Evolutionary conservation across 2,888 invertebrate genomes (phyloP).

Genomic region (Ochropleura leucogaster): DNA sequence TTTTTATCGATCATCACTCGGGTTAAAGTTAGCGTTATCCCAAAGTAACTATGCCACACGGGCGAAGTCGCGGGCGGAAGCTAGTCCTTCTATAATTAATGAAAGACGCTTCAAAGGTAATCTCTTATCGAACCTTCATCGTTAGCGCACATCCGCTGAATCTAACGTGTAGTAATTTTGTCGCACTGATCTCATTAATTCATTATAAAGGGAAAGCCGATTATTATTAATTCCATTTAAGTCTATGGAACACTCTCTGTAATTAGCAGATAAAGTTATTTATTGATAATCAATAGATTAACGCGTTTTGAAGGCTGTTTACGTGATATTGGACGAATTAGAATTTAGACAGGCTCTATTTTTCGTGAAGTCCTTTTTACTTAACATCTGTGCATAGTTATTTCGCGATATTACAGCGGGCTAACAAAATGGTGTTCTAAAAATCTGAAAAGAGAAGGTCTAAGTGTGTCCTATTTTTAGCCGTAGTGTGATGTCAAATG

Average conservation of each 20-base stretch:
- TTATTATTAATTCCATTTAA: slow-evolving; percentile 46
- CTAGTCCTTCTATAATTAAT: slow-evolving; percentile 4
- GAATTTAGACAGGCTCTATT: background rate
- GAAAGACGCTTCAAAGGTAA: slow-evolving; percentile 11
- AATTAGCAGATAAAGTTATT: slow-evolving; percentile 40
- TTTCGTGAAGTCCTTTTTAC: background rate
- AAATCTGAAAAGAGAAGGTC: slow-evolving; percentile 57
- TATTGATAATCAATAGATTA: slow-evolving; percentile 28
- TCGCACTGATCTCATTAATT: slow-evolving; percentile 34
- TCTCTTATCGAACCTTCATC: slow-evolving; percentile 31
- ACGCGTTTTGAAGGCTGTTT: background rate
- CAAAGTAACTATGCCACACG: too few species aligned
- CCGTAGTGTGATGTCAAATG: slow-evolving; percentile 60
- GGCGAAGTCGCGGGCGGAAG: too few species aligned
- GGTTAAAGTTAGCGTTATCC: too few species aligned
- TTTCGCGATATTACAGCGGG: slow-evolving; percentile 23
- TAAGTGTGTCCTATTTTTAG: slow-evolving; percentile 74
- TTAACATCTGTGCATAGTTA: slow-evolving; percentile 7
- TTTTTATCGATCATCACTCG: too few species aligned
- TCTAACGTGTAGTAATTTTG: slow-evolving; percentile 15
- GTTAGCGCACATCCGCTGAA: slow-evolving; percentile 13
- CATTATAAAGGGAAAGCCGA: slow-evolving; percentile 28
- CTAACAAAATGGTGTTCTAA: slow-evolving; percentile 43
- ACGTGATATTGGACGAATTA: background rate
- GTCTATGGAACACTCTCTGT: slow-evolving; percentile 24